Evolutionary conservation across 2,797 vertebrate species (phyloP), one percentile per base, ranked within the genome.

Genomic region (Megaceryle alcyon): DNA sequence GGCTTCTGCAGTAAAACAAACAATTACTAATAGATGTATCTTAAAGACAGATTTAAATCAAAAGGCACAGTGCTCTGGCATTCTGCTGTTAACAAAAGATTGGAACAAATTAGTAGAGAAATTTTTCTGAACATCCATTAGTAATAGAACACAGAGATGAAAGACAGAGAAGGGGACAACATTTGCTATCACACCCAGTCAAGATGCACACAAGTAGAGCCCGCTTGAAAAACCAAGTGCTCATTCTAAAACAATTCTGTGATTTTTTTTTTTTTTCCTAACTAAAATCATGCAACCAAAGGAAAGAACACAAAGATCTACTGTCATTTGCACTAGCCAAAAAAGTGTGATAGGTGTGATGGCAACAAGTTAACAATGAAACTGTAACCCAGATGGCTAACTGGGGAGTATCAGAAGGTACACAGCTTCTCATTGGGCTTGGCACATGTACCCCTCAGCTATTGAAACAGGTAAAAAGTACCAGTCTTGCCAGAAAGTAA

Each of bases 1-100:
- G 48, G 81, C 81, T 95, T 76, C 88, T 88, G 53, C 91, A 92
- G 56, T 65, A 96, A 94, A 97, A 95, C 94, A 96, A 97, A 96
- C 92, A 94, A 75, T 94, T 95, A 92, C 83, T 93, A 95, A 96
- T 94, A 93, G 75, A 94, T 77, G 88, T 80, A 90, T 84, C 88
- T 91, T 57, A 86, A 78, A 94, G 75, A 93, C 86, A 93, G 75
- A 80, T 92, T 92, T 49, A 92, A 90, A 92, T 85, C 28, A 81
- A 96, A 90, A 93, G 75, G 57, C 77, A 14, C 3, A 5, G 92
- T 48, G 48, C 72, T 93, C 63, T 70, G 90, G 83, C 57, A 63
- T 59, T 90, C 79, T 95, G 61, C 61, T 83, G 84, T 81, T 86
- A 93, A 71, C 49, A 43, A 71, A 70, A 88, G 71, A 95, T 77